Evolutionary conservation across 2,113 vertebrate genomes (phyloP).

Genomic region (Lepus timidus): DNA sequence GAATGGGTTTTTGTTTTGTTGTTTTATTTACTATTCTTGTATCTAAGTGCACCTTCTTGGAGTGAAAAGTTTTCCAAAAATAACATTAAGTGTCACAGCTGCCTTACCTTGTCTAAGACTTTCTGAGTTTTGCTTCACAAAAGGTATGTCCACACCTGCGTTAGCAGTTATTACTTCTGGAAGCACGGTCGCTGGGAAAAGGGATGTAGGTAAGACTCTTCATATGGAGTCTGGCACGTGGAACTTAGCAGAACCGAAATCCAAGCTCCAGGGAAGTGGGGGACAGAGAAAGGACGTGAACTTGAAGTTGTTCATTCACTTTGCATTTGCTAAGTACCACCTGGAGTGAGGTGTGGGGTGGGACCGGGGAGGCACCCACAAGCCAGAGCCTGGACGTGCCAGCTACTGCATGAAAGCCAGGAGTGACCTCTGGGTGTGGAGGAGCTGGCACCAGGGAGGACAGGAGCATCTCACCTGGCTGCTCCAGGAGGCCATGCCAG

Average conservation of each 20-base stretch:
- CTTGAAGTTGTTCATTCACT: neutral
- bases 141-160: neutral
- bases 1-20: neutral
- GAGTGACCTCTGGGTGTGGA: no score
- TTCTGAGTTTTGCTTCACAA: neutral
- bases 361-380: neutral
- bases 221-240: neutral
- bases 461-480: neutral
- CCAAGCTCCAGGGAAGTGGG: neutral
- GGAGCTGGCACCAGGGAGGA: neutral
- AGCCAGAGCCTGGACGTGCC: neutral
- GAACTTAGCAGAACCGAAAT: neutral
- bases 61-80: conserved; percentile 51
- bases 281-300: no score
- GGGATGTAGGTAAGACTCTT: neutral
- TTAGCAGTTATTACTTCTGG: neutral
- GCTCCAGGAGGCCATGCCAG: neutral
- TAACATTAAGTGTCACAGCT: neutral
- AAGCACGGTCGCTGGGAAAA: neutral
- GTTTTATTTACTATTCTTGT: neutral
- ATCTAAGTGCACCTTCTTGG: conserved; percentile 18
- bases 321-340: neutral
- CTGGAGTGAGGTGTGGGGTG: accelerated
- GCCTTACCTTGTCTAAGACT: neutral
- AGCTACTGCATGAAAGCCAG: neutral